A percentile compares a stretch with the other conserved stretches of the same genome.
Evolutionary conservation across 2,113 vertebrate genomes (phyloP).

Genomic region (Rhagologus leucostigma): DNA sequence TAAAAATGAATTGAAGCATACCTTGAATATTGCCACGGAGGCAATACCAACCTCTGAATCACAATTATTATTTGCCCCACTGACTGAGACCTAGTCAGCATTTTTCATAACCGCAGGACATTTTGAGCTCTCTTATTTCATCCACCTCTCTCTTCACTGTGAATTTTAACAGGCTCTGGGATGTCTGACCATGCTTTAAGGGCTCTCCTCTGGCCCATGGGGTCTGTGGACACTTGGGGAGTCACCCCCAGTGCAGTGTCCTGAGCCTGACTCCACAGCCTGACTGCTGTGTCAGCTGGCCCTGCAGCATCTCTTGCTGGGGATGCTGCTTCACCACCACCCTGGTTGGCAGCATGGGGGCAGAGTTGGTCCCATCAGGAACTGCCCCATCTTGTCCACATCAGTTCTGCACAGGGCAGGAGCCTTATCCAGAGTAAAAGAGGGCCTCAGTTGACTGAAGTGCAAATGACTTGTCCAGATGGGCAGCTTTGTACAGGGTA

Average conservation of each 20-base stretch:
- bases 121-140: background rate
- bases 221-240: background rate
- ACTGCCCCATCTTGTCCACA: background rate
- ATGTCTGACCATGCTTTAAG: background rate
- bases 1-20: conserved; percentile 61
- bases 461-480: rapidly evolving
- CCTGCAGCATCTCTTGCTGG: background rate
- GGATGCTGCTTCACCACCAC: background rate
- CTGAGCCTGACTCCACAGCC: background rate
- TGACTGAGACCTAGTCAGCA: background rate
- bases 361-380: background rate
- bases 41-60: background rate
- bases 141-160: background rate
- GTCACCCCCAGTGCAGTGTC: background rate
- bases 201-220: background rate
- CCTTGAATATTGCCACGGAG: conserved; percentile 31
- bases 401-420: background rate
- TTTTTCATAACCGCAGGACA: background rate
- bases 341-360: background rate
- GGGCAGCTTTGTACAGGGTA: background rate
- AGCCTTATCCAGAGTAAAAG: background rate
- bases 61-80: conserved; percentile 25
- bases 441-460: rapidly evolving
- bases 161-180: background rate
- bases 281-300: background rate